These are phyloP conservation scores for Setophaga coronata DNA, from an alignment of 2,113 vertebrate species.

Conservation along the genomic window DNA sequence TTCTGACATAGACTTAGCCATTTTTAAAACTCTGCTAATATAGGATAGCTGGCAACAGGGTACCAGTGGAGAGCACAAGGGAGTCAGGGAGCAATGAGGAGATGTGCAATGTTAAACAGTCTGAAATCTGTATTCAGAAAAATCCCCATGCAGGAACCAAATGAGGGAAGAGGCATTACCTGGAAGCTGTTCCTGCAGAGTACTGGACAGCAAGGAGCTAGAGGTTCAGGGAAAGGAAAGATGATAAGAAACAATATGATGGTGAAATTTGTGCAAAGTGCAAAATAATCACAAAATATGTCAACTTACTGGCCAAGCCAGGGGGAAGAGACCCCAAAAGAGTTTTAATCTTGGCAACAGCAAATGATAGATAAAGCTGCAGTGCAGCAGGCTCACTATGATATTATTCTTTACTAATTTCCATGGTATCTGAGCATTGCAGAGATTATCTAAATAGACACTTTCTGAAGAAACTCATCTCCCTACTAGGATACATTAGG, in stretches of 20 bases:
- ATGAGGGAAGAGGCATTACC: neutral
- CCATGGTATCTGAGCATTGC: neutral
- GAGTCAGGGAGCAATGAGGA: fast-evolving
- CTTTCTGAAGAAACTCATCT: neutral
- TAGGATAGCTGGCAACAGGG: neutral
- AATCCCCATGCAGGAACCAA: neutral
- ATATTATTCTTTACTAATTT: conserved; percentile 3
- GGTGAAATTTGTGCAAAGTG: neutral
- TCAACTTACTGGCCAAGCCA: neutral
- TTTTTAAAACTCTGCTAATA: neutral
- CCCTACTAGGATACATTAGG: neutral
- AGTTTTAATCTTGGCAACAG: neutral
- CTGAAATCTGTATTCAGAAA: neutral
- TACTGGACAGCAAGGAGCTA: neutral
- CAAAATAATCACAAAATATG: neutral
- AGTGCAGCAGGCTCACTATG: neutral
- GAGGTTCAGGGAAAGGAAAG: neutral
- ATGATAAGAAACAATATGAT: neutral
- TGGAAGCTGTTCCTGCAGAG: neutral
- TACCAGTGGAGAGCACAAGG: neutral
- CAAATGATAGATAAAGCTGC: neutral
- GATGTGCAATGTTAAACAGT: neutral
- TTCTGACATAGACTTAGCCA: neutral
- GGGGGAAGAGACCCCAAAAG: neutral
- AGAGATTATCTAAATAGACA: conserved; percentile 19